A percentile compares a stretch with the other conserved stretches of the same genome.
These are phyloP conservation scores for Crocodylus rhombifer DNA, from an alignment of 2,797 vertebrate species.

Conservation along the genomic window DNA sequence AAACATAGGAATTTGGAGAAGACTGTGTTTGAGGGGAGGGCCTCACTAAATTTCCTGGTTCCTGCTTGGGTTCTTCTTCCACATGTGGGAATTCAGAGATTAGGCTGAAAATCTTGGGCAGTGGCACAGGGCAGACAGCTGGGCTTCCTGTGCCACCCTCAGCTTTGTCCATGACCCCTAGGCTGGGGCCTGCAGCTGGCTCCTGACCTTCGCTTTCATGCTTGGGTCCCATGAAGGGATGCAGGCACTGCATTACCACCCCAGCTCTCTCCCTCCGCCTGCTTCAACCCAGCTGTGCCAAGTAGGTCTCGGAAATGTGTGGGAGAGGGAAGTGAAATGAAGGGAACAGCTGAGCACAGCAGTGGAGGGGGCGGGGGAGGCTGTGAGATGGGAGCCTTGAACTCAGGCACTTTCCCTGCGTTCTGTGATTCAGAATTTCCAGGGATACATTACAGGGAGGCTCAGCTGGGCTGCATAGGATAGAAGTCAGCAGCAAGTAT, in stretches of 20 bases:
- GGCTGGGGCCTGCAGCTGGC: background rate
- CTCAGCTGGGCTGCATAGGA: background rate
- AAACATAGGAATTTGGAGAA: background rate
- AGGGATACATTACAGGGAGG: background rate
- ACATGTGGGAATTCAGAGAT: background rate
- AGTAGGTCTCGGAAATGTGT: background rate
- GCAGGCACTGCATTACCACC: background rate
- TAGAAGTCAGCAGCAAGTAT: background rate
- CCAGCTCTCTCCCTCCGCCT: background rate
- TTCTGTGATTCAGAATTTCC: background rate
- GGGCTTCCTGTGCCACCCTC: background rate
- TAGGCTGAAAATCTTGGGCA: background rate
- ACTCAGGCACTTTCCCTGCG: background rate
- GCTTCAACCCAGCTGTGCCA: background rate
- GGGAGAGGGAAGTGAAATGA: background rate
- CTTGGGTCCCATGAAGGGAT: background rate
- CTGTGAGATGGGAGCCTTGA: background rate
- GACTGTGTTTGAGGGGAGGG: background rate
- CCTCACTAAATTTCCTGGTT: background rate
- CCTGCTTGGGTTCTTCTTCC: background rate
- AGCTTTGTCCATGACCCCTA: too few species aligned
- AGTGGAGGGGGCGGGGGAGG: background rate
- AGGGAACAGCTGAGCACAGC: background rate
- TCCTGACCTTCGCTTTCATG: background rate
- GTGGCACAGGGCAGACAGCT: background rate